A percentile compares a stretch with the other conserved stretches of the same genome.
These are phyloP conservation scores for Pocillopora grandis DNA, from an alignment of 92 coral and sea anemone genomes.

Conservation along the genomic window DNA sequence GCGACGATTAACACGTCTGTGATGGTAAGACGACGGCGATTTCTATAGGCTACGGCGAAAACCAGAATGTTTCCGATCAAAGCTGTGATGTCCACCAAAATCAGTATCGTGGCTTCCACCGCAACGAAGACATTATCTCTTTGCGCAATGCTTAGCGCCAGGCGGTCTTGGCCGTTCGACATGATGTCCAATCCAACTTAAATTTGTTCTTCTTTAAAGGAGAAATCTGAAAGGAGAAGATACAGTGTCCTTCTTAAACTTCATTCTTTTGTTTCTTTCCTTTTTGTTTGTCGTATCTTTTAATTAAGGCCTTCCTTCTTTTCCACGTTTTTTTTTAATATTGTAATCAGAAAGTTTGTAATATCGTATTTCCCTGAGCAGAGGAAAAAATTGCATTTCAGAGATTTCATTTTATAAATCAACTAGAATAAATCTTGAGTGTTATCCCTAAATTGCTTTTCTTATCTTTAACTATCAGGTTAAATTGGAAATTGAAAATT, in stretches of 20 bases:
- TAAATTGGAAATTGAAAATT: conserved; percentile 21
- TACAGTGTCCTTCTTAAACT: not conserved
- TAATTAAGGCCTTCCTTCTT: not conserved
- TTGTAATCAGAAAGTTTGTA: not conserved
- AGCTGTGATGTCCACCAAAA: conserved; percentile 33
- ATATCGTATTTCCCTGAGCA: conserved; percentile 1
- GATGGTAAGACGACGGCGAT: conserved; percentile 30
- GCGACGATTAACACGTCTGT: conserved; percentile 40
- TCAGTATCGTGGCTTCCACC: conserved; percentile 13
- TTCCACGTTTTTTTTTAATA: not conserved
- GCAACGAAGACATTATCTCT: conserved; percentile 1
- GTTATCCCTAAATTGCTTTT: conserved; percentile 7
- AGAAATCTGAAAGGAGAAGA: not conserved
- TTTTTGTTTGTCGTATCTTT: not conserved
- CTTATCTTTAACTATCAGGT: conserved; percentile 18
- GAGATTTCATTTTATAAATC: conserved; percentile 5
- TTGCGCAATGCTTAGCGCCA: not conserved
- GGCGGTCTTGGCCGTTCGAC: conserved; percentile 15
- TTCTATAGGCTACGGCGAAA: conserved; percentile 41
- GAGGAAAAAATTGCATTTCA: not conserved
- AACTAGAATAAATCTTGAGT: not conserved
- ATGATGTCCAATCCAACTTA: not conserved
- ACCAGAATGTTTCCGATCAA: conserved; percentile 33
- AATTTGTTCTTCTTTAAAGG: not conserved
- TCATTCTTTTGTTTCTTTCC: not conserved